A percentile compares a stretch with the other conserved stretches of the same genome.
Conservation (phyloP, 1,140 invertebrate genomes). For the Portunus trituberculatus region DNA sequence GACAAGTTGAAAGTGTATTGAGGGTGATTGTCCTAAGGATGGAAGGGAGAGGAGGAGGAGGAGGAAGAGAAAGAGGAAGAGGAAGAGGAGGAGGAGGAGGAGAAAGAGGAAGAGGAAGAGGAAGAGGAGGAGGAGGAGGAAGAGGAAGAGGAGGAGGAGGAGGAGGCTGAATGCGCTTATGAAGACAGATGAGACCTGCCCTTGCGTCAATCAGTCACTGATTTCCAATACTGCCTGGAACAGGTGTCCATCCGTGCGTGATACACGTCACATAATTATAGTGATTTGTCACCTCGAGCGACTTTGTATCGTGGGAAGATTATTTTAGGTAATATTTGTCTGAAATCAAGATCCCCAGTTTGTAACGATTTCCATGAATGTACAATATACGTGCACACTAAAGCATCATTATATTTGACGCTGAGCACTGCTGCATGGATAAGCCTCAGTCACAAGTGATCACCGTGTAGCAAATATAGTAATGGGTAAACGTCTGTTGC, state of each 20-base stretch:
- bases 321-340: not conserved
- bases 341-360: not conserved
- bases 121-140: not conserved
- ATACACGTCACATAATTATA: not conserved
- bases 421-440: not conserved
- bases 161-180: not conserved
- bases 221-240: not conserved
- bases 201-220: not conserved
- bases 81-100: not conserved
- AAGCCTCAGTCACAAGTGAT: not conserved
- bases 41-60: not conserved
- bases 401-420: not conserved
- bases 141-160: not conserved
- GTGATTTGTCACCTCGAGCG: not conserved
- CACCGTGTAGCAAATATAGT: not conserved
- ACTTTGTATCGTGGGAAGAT: not conserved
- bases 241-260: not conserved
- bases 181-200: not conserved
- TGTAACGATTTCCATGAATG: not conserved
- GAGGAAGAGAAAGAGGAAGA: not conserved
- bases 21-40: not conserved
- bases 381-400: not conserved
- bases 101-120: not conserved
- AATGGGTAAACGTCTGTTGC: too few species aligned
- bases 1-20: not conserved